phyloP scores from a whole-genome alignment of 2,113 vertebrate species.

The Coryphaenoides rupestris region DNA sequence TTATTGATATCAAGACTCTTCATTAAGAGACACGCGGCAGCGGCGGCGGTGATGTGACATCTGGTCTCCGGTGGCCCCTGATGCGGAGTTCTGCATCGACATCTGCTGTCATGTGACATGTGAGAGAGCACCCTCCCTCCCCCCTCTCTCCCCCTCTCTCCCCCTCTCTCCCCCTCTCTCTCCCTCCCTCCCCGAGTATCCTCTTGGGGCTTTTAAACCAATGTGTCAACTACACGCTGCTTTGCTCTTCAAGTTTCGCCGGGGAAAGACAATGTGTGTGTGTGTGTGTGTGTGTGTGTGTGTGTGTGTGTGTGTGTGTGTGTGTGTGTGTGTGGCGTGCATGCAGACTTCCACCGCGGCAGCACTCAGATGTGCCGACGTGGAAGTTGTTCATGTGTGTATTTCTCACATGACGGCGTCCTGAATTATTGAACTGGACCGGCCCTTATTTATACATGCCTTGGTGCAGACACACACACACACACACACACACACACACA shows the following conservation, averaged over 20 bases:
- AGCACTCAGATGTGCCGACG: too few species aligned
- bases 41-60: conserved; percentile 53
- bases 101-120: conserved; percentile 21
- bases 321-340: conserved; percentile 2
- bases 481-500: conserved; percentile 53
- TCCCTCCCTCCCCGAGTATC: conserved; percentile 23
- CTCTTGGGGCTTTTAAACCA: conserved; percentile 44
- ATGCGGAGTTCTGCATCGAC: conserved; percentile 39
- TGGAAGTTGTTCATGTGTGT: conserved; percentile 32
- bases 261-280: conserved; percentile 15
- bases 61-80: conserved; percentile 52
- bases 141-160: neutral
- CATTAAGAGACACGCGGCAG: conserved; percentile 66
- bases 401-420: conserved; percentile 40
- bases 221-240: conserved; percentile 24
- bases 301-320: conserved; percentile 5
- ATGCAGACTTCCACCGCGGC: too few species aligned
- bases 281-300: conserved; percentile 11
- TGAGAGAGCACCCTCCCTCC: neutral
- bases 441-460: conserved; percentile 55
- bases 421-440: conserved; percentile 66
- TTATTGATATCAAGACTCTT: conserved; percentile 66
- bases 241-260: conserved; percentile 37
- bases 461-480: conserved; percentile 50
- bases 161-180: neutral